Base-by-base conservation (phyloP, 2,888 invertebrate genomes). In the Patella ulyssiponensis region DNA sequence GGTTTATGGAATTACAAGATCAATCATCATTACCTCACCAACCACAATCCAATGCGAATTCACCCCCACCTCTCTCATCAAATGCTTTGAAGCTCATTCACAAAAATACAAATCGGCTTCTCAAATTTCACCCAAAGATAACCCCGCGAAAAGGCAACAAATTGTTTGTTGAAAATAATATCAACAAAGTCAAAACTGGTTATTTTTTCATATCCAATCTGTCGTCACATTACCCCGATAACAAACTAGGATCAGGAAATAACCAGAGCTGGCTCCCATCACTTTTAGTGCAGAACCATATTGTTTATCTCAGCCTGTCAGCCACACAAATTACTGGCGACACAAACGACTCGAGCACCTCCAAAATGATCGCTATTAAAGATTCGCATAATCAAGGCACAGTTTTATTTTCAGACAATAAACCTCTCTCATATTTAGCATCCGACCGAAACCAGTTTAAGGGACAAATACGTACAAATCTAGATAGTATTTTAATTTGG, bases 281-380 rank as follows among this genome's bases (percentile, higher is more conserved):
- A 12, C 20, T 64, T 11, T 64, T 64, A 64, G 23, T 64, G 11
- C 20, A 64, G 64, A 23, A 20, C 20, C 12, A 64, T 23, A 64
- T 64, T 23, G 64, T 64, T 64, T 64, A 64, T 64, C 20, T 64
- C 20, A 64, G 64, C 4, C 64, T 64, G 64, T 64, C 64, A 64
- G 20, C 64, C 20, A 64, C 64, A 12, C 20, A 14, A 64, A 5
- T 15, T 23, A 23, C 64, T 20, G 20, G 23, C 23, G 23, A 64
- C 11, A 14, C 23, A 23, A 23, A 23, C 23, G 64, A 64, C 23
- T 12, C 20, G 14, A 64, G 14, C 14, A 23, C 23, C 20, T 23
- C 64, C 11, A 64, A 23, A 64, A 23, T 64, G 23, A 23, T 64
- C 23, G 64, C 64, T 23, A 64, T 64, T 23, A 64, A 64, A 20